Conservation (phyloP, 2,113 vertebrate species). For the Corythornis cristatus region DNA sequence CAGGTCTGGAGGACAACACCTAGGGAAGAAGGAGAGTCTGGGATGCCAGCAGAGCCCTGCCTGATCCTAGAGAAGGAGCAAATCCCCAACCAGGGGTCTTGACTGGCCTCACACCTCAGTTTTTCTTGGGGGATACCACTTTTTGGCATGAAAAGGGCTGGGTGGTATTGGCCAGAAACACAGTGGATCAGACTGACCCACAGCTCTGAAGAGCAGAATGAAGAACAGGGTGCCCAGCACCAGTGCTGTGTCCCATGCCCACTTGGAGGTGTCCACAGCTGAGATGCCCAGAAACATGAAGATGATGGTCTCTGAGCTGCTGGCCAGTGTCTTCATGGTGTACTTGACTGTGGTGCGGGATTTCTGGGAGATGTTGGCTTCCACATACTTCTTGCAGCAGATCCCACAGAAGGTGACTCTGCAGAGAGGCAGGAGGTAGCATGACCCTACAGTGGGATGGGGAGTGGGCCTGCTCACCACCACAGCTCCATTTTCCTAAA, state of each 20-base stretch:
- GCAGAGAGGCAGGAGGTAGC: background rate
- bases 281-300: constrained; percentile 98
- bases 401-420: constrained; percentile 96
- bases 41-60: background rate
- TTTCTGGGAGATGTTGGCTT: constrained; percentile 98
- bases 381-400: constrained; percentile 96
- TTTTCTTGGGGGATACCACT: background rate
- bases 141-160: background rate
- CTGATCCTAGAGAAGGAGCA: background rate
- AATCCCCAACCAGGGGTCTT: background rate
- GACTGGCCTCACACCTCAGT: background rate
- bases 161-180: background rate
- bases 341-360: constrained; percentile 96
- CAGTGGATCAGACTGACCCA: constrained; percentile 76
- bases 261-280: constrained; percentile 94
- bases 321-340: constrained; percentile 97
- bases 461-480: background rate
- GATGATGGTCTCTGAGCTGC: constrained; percentile 96
- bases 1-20: constrained; percentile 93
- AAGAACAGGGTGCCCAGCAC: constrained; percentile 93
- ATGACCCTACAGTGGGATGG: background rate
- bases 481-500: background rate
- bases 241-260: constrained; percentile 96
- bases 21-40: constrained; percentile 64
- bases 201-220: constrained; percentile 92